A percentile compares a stretch with the other conserved stretches of the same genome.
phyloP scores from a whole-genome alignment of 2,113 vertebrate species.

The Lasiurus borealis region DNA sequence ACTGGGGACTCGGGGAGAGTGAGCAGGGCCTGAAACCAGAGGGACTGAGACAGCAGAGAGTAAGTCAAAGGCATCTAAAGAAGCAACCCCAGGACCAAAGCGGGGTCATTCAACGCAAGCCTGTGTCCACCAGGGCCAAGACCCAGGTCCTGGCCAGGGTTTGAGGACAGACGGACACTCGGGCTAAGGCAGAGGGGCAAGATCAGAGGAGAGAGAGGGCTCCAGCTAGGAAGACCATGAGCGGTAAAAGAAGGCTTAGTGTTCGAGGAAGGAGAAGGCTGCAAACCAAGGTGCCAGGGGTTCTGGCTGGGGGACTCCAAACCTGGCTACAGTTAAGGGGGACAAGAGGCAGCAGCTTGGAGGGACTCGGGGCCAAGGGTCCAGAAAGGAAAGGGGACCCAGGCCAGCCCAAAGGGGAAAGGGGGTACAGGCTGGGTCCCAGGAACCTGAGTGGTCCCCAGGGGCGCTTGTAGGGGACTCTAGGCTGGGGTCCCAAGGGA shows the following conservation, averaged over 20 bases:
- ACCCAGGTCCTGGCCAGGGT: fast-evolving
- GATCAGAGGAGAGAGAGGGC: background rate
- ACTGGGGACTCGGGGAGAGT: background rate
- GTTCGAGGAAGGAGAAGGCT: background rate
- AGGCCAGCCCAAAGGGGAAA: background rate
- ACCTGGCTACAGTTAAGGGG: background rate
- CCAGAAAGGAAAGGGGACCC: background rate
- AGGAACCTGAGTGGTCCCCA: background rate
- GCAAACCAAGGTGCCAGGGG: background rate
- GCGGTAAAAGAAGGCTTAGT: background rate
- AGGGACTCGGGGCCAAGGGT: background rate
- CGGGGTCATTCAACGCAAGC: background rate
- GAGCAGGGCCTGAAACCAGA: background rate
- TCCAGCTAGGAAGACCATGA: background rate
- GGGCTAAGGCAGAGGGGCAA: background rate
- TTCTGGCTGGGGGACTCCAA: background rate
- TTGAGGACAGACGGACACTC: background rate
- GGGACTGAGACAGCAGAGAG: background rate
- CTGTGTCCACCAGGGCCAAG: background rate
- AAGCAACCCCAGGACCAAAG: background rate
- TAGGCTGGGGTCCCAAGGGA: background rate
- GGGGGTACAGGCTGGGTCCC: background rate
- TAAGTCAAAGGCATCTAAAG: background rate
- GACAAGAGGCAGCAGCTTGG: background rate
- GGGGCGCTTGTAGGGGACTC: background rate